Percentiles rank a stretch among this genome's conserved stretches.
Evolutionary conservation across 2,113 vertebrate genomes (phyloP).

Genomic region (Vombatus ursinus): DNA sequence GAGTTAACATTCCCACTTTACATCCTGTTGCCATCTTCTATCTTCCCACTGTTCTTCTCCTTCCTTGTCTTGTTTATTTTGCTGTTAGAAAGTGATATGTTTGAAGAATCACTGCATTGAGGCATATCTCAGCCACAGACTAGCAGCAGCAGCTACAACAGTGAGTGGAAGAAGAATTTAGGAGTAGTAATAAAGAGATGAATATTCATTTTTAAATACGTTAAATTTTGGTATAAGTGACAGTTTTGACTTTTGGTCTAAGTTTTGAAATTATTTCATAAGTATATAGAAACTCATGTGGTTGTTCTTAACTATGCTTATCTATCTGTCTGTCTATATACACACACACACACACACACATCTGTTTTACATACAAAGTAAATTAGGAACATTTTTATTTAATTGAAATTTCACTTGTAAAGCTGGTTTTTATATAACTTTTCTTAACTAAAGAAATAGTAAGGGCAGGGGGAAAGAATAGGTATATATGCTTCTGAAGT

Average conservation of each 20-base stretch:
- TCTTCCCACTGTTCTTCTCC: constrained; percentile 32
- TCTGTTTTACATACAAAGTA: neutral
- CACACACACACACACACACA: neutral
- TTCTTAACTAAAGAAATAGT: neutral
- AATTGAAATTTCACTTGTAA: neutral
- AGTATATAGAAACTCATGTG: neutral
- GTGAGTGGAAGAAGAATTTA: constrained; percentile 4
- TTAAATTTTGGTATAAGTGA: neutral
- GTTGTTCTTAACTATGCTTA: neutral
- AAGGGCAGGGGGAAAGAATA: neutral
- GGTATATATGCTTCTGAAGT: neutral
- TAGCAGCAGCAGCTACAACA: constrained; percentile 70
- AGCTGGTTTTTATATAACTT: neutral
- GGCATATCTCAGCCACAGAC: constrained; percentile 72
- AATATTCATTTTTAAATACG: constrained; percentile 46
- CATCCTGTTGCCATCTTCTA: neutral
- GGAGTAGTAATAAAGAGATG: constrained; percentile 56
- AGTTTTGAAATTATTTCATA: neutral
- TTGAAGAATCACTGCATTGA: constrained; percentile 52
- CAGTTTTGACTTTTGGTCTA: neutral
- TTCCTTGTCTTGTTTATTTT: constrained; percentile 62
- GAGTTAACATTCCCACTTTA: neutral
- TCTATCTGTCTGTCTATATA: no score
- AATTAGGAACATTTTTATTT: neutral
- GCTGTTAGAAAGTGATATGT: constrained; percentile 71